phyloP scores from a whole-genome alignment of 1,140 invertebrate species.

The Drosophila ironensis region DNA sequence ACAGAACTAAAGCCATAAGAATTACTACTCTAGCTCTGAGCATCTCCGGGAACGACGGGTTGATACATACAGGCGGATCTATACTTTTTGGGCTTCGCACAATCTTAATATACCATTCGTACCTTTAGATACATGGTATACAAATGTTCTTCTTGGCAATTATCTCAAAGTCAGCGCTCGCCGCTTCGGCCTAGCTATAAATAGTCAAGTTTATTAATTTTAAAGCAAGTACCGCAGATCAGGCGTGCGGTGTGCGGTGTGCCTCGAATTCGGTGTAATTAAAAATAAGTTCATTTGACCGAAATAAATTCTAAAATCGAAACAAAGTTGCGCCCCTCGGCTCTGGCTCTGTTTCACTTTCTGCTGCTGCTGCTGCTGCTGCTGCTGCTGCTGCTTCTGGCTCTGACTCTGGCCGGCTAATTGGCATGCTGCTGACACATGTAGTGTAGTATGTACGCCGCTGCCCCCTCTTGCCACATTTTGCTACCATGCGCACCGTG shows the following conservation, averaged over 20 bases:
- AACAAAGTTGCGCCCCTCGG: constrained; percentile 59
- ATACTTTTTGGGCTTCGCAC: no score
- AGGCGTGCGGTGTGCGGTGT: no score
- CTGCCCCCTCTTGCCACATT: not conserved
- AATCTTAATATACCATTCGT: no score
- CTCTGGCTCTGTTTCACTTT: constrained; percentile 9
- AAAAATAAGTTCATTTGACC: constrained; percentile 69
- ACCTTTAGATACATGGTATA: no score
- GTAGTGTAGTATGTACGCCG: not conserved
- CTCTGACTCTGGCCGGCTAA: constrained; percentile 50
- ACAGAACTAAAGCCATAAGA: no score
- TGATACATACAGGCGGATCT: no score
- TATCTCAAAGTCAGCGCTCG: constrained; percentile 31
- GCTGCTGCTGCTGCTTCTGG: no score
- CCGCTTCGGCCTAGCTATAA: constrained; percentile 10
- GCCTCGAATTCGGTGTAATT: constrained; percentile 39
- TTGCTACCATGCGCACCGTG: not conserved
- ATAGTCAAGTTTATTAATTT: constrained; percentile 57
- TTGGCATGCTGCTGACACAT: constrained; percentile 56
- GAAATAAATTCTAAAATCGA: constrained; percentile 67
- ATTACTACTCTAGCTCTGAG: no score
- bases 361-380: no score
- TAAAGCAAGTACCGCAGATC: constrained; percentile 39
- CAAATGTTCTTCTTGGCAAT: constrained; percentile 40
- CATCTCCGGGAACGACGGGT: no score